phyloP scores from a whole-genome alignment of 2,113 vertebrate genomes.

The Pycnonotus jocosus region DNA sequence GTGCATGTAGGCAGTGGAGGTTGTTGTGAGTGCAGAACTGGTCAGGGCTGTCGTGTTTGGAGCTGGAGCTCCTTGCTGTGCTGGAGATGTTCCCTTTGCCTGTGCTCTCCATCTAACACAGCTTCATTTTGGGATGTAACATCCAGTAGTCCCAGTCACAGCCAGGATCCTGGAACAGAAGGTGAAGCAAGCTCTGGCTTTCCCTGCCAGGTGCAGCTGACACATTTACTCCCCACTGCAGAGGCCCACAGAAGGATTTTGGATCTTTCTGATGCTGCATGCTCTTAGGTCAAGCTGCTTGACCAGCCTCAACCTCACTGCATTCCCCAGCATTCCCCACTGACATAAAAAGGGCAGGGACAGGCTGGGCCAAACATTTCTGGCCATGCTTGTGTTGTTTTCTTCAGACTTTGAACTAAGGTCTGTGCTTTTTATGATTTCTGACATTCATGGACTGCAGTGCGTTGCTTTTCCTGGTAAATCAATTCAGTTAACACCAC shows the following conservation, averaged over 20 bases:
- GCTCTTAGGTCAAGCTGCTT: neutral
- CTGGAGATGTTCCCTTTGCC: neutral
- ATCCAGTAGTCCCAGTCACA: neutral
- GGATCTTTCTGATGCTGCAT: neutral
- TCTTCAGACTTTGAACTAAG: neutral
- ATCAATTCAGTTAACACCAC: neutral
- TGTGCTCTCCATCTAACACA: neutral
- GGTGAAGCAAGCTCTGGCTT: neutral
- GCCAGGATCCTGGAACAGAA: neutral
- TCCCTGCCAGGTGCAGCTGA: neutral
- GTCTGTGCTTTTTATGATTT: neutral
- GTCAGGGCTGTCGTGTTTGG: rapidly evolving
- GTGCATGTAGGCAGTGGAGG: neutral
- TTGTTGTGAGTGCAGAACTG: neutral
- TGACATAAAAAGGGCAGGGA: neutral
- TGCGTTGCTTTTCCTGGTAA: neutral
- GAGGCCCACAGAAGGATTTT: neutral
- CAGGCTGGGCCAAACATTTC: neutral
- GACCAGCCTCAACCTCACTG: neutral
- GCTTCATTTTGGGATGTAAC: neutral
- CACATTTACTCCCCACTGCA: neutral
- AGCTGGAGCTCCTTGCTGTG: neutral
- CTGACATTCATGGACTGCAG: neutral
- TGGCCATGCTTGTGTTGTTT: neutral
- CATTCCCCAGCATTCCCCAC: neutral